phyloP scores from a whole-genome alignment of 2,888 invertebrate species.

The Tetramorium bicarinatum region DNA sequence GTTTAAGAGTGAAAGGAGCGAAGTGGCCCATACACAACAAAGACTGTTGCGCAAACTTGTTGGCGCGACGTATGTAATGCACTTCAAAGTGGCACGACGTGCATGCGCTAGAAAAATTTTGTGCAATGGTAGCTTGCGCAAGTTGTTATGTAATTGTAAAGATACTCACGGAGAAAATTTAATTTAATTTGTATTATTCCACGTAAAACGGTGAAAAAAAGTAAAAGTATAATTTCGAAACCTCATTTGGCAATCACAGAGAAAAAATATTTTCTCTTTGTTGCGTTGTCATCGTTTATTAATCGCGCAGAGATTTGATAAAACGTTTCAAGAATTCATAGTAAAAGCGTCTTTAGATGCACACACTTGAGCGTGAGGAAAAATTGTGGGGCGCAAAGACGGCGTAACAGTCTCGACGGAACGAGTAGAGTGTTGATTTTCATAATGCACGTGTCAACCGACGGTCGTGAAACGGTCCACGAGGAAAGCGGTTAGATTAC shows the following conservation, averaged over 20 bases:
- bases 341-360: neutral
- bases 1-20: constrained; percentile 53
- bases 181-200: neutral
- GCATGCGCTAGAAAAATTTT: constrained; percentile 48
- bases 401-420: neutral
- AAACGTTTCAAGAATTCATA: neutral
- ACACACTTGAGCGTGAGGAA: neutral
- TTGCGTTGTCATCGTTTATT: neutral
- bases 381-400: neutral
- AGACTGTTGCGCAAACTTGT: constrained; percentile 47
- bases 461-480: neutral
- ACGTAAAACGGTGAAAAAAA: neutral
- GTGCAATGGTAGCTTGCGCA: constrained; percentile 36
- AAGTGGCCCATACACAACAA: constrained; percentile 46
- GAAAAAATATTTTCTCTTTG: neutral
- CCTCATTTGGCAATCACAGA: neutral
- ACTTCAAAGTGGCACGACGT: constrained; percentile 34
- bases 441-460: neutral
- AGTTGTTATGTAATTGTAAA: constrained; percentile 2
- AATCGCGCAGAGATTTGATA: neutral
- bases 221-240: neutral
- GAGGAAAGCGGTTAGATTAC: constrained; percentile 29
- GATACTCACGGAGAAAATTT: neutral
- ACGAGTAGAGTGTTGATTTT: constrained; percentile 5
- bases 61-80: constrained; percentile 23